phyloP scores from a whole-genome alignment of 2,888 invertebrate species.

The Geophilus truncorum region DNA sequence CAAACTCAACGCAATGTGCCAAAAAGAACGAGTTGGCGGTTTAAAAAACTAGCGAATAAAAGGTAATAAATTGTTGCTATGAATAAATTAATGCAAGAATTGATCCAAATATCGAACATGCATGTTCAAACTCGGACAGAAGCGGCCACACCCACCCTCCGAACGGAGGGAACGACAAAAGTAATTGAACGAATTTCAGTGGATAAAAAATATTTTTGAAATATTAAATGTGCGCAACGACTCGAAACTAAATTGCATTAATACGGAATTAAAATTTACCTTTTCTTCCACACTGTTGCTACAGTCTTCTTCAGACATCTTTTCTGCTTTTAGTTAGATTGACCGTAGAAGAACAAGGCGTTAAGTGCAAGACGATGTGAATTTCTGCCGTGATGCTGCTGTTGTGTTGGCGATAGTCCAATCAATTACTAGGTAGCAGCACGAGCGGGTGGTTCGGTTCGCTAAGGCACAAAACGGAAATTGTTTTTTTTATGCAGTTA shows the following conservation, averaged over 20 bases:
- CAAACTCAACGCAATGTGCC: not conserved
- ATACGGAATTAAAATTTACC: not conserved
- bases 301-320: slow-evolving; percentile 29
- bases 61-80: not conserved
- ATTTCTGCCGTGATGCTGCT: slow-evolving; percentile 6
- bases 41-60: not conserved
- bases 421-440: not conserved
- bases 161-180: slow-evolving; percentile 4
- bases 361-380: not conserved
- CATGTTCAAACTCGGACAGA: not conserved
- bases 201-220: not conserved
- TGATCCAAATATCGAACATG: not conserved
- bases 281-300: slow-evolving; percentile 28
- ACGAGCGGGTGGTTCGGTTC: not conserved
- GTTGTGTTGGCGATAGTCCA: slow-evolving; percentile 2
- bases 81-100: not conserved
- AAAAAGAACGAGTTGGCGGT: not conserved
- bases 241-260: not conserved
- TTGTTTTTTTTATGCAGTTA: not conserved
- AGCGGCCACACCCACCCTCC: not conserved
- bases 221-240: not conserved
- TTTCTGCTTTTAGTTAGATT: not conserved
- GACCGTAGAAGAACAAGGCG: not conserved
- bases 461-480: not conserved
- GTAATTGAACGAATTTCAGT: not conserved